Evolutionary conservation across 2,797 vertebrate species (phyloP), one percentile per base, ranked within the genome.

Genomic region (Clarias laeviceps): DNA sequence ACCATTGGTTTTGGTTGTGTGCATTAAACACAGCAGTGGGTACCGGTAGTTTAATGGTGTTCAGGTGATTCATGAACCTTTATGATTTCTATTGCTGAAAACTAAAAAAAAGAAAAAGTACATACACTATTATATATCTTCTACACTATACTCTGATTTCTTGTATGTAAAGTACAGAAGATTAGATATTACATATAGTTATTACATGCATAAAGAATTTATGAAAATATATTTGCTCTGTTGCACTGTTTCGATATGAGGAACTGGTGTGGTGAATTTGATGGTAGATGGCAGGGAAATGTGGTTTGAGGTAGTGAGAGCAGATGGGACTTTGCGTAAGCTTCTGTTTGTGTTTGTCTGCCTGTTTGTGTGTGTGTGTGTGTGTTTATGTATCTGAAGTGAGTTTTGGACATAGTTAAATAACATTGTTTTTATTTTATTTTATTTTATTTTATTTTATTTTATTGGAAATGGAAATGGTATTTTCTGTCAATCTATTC

Each of bases 261-360:
- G 2, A 74, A 54, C 4, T 73, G 22, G 22, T n/a, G 17, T 45
- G 37, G 37, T 72, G 69, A 45, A 78, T 24, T 32, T 61, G 76
- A 37, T 79, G 77, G 22, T 82, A n/a, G 45, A 66, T 66, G 61
- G 72, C 74, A 87, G 87, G 85, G 86, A 73, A 83, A 74, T n/a
- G 91, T 92, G 87, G 91, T 84, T 86, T 89, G 80, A 54, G 29
- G 73, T 84, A 85, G 78, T 79, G 80, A 4, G 27, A 86, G 83
- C 90, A 90, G 88, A 90, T 91, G 90, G 86, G 79, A 84, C 79
- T 88, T 56, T 87, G 89, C 72, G 76, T 87, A 86, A 89, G 83
- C 84, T 64, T 81, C 83, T 69, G 83, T 84, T 72, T 64, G 56
- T 72, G 68, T 64, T 84, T 87, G 61, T 81, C 54, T 81, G 66